These are phyloP conservation scores for Corythaixoides concolor DNA, from an alignment of 2,113 vertebrate genomes.

Conservation along the genomic window DNA sequence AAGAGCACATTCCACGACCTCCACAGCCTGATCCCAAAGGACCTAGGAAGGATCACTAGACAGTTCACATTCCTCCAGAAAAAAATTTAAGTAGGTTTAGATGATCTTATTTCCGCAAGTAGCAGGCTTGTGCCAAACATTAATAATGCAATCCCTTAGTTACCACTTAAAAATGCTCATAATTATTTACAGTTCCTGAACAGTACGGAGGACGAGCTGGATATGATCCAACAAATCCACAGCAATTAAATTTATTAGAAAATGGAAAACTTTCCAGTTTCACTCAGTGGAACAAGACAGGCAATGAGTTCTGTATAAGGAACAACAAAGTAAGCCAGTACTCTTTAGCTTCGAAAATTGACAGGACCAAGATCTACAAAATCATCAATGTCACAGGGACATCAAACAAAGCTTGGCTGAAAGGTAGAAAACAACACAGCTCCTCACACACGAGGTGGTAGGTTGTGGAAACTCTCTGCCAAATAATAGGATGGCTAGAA, in stretches of 20 bases:
- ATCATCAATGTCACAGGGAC: background rate
- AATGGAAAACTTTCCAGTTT: slow-evolving; percentile 23
- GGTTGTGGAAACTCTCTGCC: background rate
- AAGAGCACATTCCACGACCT: background rate
- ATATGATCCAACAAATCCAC: slow-evolving; percentile 5
- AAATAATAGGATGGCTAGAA: background rate
- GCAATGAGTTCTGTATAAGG: background rate
- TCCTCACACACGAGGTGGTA: background rate
- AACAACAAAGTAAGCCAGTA: background rate
- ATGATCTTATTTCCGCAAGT: slow-evolving; percentile 43
- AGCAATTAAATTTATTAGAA: slow-evolving; percentile 12
- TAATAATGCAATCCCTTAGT: slow-evolving; percentile 33
- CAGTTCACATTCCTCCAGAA: slow-evolving; percentile 3
- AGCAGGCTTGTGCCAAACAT: background rate
- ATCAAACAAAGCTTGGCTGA: background rate
- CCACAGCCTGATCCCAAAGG: background rate
- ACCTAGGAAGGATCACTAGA: slow-evolving; percentile 6
- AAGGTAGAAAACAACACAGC: background rate
- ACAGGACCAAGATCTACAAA: background rate
- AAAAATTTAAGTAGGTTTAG: background rate
- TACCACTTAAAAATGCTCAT: slow-evolving; percentile 24
- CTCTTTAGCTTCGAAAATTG: background rate
- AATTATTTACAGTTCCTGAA: slow-evolving; percentile 50
- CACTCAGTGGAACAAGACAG: background rate
- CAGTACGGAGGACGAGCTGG: background rate